phyloP scores from a whole-genome alignment of 2,888 invertebrate genomes.

The Scaptomyza flava region DNA sequence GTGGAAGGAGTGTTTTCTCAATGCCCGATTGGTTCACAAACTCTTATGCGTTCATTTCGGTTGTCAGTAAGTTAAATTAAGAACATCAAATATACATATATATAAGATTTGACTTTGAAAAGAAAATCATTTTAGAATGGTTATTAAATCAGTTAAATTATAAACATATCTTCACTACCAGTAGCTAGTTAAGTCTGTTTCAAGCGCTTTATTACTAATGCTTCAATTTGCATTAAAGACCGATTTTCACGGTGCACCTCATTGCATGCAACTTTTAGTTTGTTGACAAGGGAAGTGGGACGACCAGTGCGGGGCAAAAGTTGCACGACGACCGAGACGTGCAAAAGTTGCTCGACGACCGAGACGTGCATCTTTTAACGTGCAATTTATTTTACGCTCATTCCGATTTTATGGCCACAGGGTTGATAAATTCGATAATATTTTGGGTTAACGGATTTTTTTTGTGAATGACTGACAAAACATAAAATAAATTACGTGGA shows the following conservation, averaged over 20 bases:
- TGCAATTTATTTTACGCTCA: background rate
- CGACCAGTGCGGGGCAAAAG: background rate
- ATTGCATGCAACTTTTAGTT: background rate
- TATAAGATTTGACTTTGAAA: conserved; percentile 26
- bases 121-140: conserved; percentile 15
- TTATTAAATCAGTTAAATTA: conserved; percentile 22
- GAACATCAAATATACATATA: conserved; percentile 29
- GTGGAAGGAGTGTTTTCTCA: conserved; percentile 75
- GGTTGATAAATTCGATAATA: no score
- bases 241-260: background rate
- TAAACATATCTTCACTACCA: conserved; percentile 47
- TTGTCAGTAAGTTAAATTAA: conserved; percentile 19
- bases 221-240: conserved; percentile 10
- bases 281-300: background rate
- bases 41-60: conserved; percentile 13
- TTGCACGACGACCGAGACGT: background rate
- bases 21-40: conserved; percentile 20
- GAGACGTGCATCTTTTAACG: background rate
- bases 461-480: background rate
- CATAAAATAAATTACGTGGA: background rate
- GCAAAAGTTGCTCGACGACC: background rate
- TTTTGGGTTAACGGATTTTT: background rate
- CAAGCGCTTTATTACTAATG: conserved; percentile 45
- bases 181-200: conserved; percentile 44
- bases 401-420: no score